These are phyloP conservation scores for Camponotus vicinus DNA, from an alignment of 1,140 invertebrate genomes.

Conservation along the genomic window DNA sequence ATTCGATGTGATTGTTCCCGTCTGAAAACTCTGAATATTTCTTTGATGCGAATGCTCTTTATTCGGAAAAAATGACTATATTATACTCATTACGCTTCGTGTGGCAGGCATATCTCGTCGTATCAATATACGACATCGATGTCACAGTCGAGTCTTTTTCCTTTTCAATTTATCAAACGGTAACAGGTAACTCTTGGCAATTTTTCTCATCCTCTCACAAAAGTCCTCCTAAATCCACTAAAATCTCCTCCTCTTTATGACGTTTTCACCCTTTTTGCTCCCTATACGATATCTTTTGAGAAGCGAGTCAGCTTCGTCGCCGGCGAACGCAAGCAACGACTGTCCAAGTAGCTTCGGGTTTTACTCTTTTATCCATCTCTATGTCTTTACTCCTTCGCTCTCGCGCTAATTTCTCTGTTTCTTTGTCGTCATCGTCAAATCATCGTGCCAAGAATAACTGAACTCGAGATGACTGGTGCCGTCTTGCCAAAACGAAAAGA, in stretches of 20 bases:
- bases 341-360: constrained; percentile 46
- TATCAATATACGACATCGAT: not conserved
- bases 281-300: constrained; percentile 29
- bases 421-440: constrained; percentile 61
- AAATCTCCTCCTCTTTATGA: not conserved
- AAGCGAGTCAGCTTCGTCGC: constrained; percentile 51
- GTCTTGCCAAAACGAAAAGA: constrained; percentile 68
- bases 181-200: not conserved
- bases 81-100: constrained; percentile 1
- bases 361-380: constrained; percentile 8
- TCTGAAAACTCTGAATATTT: not conserved
- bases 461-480: not conserved
- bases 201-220: not conserved
- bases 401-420: not conserved
- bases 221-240: not conserved
- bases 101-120: too few species aligned
- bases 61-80: not conserved
- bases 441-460: constrained; percentile 73
- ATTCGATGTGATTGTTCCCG: not conserved
- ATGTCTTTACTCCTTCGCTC: constrained; percentile 1
- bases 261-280: not conserved
- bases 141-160: too few species aligned
- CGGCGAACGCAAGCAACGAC: constrained; percentile 63
- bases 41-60: too few species aligned
- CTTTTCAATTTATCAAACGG: not conserved